Evolutionary conservation across 2,797 vertebrate species (phyloP), one percentile per base, ranked within the genome.

Genomic region (Oophaga sylvatica): DNA sequence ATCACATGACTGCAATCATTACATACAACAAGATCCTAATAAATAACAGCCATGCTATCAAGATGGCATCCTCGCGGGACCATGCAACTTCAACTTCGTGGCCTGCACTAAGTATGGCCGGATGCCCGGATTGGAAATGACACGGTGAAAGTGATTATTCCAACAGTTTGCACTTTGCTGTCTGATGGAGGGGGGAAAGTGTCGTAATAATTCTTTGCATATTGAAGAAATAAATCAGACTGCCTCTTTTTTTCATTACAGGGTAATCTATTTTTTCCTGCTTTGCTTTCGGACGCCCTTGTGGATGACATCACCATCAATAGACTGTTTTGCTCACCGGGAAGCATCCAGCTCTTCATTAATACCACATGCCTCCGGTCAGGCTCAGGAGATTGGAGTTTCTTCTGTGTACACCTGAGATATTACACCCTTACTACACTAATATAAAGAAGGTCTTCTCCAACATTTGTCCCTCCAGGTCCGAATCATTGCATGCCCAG

Each of bases 141-240:
- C 75, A 86, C 75, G 56, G 86, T 59, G 80, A 89, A 89, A 81
- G 84, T 57, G 88, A 89, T 86, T 89, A 87, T 89, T 86, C 68
- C 62, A 57, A 83, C 80, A 31, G 84, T 73, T 89, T 83, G 85
- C 84, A 86, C 84, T 86, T 22, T 57, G 80, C 84, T 65, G 80
- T 77, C 80, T 83, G 63, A 70, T 71, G 45, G 77, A 16, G 78
- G 67, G 78, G 77, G 77, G 13, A 62, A 17, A 59, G 35, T 77
- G 79, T 31, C 48, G 6, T 56, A 89, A 87, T 83, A 83, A 83
- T 89, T 87, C 88, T 75, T 87, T 83, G 65, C 88, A 89, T 86
- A 86, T 87, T 87, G 81, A 56, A 62, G 57, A 80, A 80, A 89
- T 86, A 83, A 89, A 89, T 86, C 88, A 89, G 45, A 22, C 20